Evolutionary conservation across 1,140 invertebrate species (phyloP), one percentile per base, ranked within the genome.

Genomic region (Caenorhabditis remanei): DNA sequence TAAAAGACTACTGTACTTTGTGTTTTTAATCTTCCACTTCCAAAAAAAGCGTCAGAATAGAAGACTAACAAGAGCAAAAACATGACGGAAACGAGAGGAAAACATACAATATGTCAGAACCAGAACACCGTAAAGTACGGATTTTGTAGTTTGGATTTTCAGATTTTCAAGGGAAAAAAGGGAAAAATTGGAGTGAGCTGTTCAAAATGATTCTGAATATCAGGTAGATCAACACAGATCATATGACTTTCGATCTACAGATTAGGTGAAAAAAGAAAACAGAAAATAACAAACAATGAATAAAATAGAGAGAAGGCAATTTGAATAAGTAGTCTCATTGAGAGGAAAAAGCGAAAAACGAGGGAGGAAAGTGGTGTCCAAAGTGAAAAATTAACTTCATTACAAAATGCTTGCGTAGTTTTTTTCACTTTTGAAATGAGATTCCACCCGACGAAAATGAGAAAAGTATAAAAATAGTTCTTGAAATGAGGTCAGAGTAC

Each of bases 241-340:
- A 11, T 7, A 58, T 58, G 55, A 58, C 55, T 53, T 53, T 9
- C 11, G 55, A 63, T 16, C 32, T 63, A 63, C 21, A 32, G n/a
- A 32, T 63, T 24, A 24, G 32, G 46, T 16, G 9, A 71, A 46
- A 71, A 43, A 71, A 71, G 8, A 46, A 46, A 19, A 71, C 5
- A 43, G 19, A 67, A 67, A n/a, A n/a, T n/a, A 19, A 71, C 32
- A 43, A 71, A 19, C 11, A 43, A 19, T 43, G 46, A 46, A 43
- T 43, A 19, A 71, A 43, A n/a, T 2, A 43, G 41, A 71, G 41
- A 71, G 21, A 71, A 46, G 65, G 40, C 65, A 71, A 71, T 71
- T 71, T n/a, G 41, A 71, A 71, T 71, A 71, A 71, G 65, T 71
- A 71, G 65, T 43, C 65, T 63, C 61, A 63, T 63, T 63, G 19